Conservation (phyloP, 2,797 vertebrate species). For the Rhinogobio ventralis region DNA sequence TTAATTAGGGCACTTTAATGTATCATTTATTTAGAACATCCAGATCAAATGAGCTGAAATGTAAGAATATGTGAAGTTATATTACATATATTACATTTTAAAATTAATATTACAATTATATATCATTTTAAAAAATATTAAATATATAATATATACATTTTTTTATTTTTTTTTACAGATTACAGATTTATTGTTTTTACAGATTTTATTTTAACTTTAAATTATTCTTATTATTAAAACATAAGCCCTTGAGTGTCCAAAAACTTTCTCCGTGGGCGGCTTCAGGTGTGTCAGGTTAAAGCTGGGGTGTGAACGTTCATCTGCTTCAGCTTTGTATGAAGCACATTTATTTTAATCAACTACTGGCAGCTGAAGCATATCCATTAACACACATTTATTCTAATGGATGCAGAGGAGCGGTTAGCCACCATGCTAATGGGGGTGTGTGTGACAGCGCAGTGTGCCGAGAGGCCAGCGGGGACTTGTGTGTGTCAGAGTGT, state of each 20-base stretch:
- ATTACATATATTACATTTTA: too few relatives aligned
- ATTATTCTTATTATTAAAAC: background rate
- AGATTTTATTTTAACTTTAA: background rate
- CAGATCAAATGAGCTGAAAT: background rate
- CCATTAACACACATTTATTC: conserved; percentile 67
- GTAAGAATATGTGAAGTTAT: background rate
- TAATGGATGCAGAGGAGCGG: conserved; percentile 62
- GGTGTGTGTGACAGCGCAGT: conserved; percentile 58
- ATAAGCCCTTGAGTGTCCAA: background rate
- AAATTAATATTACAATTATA: too few relatives aligned
- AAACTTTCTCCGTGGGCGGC: conserved; percentile 21
- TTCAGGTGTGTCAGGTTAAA: conserved; percentile 55
- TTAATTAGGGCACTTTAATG: background rate
- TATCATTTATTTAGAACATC: background rate
- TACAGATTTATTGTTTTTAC: too few relatives aligned
- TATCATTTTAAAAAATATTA: too few relatives aligned
- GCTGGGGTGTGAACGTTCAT: conserved; percentile 47
- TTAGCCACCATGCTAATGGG: conserved; percentile 59
- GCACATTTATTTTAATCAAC: conserved; percentile 60
- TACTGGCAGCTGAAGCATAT: conserved; percentile 58
- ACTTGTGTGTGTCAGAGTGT: conserved; percentile 52
- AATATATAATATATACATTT: background rate
- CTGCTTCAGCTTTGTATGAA: conserved; percentile 56
- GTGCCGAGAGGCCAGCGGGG: conserved; percentile 52
- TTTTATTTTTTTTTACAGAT: too few relatives aligned